phyloP scores from a whole-genome alignment of 2,888 invertebrate species.

The Drosophila flavopinicola region DNA sequence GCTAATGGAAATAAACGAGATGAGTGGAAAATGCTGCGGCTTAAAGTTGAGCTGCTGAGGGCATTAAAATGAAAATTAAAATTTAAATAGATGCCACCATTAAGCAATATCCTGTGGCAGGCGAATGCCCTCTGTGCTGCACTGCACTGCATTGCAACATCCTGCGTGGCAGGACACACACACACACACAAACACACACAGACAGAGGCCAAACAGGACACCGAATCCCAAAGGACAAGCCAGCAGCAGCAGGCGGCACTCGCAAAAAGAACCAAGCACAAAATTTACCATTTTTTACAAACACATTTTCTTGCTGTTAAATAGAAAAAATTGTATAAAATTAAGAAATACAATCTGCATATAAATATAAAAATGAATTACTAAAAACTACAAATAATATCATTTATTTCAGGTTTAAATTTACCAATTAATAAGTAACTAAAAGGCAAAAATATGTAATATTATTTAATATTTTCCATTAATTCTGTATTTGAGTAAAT shows the following conservation, averaged over 20 bases:
- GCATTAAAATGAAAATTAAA: constrained; percentile 61
- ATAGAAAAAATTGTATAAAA: background rate
- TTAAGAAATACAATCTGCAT: too few species aligned
- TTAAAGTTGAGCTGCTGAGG: constrained; percentile 19
- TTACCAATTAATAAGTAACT: too few species aligned
- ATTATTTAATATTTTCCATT: too few species aligned
- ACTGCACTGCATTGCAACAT: constrained; percentile 37
- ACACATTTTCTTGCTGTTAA: background rate
- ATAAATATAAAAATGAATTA: too few species aligned
- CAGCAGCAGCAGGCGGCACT: constrained; percentile 5
- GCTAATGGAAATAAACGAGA: constrained; percentile 60
- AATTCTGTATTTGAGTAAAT: too few species aligned
- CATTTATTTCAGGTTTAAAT: too few species aligned
- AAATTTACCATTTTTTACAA: background rate
- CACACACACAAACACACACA: too few species aligned
- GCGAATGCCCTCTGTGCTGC: constrained; percentile 2
- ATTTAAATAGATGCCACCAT: constrained; percentile 74
- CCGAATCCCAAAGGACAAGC: constrained; percentile 17
- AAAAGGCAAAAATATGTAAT: too few species aligned
- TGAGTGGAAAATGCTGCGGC: constrained; percentile 6
- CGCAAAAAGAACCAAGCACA: background rate
- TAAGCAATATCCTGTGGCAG: constrained; percentile 64
- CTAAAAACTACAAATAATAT: background rate
- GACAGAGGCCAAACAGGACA: constrained; percentile 32
- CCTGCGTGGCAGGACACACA: constrained; percentile 61